Percentiles rank a stretch among this genome's conserved stretches.
Conservation (phyloP, 2,888 invertebrate species). For the Brachyopa scutellaris region DNA sequence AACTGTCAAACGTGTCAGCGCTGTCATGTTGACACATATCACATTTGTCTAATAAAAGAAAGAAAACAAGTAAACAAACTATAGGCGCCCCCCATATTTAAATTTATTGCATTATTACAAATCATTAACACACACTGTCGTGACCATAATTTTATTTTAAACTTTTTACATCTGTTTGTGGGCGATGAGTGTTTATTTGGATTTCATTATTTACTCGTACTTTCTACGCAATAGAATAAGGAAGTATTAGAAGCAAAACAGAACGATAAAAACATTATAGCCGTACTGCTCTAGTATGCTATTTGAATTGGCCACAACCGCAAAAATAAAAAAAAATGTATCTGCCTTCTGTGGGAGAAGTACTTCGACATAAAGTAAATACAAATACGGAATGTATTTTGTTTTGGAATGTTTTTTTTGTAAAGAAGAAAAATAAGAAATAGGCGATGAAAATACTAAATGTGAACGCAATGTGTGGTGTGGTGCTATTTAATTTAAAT, state of each 20-base stretch:
- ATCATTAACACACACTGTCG: conserved; percentile 46
- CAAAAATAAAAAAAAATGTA: conserved; percentile 8
- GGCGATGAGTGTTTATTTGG: conserved; percentile 36
- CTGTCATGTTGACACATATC: conserved; percentile 35
- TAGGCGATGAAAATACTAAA: conserved; percentile 15
- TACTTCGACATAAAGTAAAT: conserved; percentile 22
- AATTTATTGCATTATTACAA: conserved; percentile 56
- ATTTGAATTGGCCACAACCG: too few relatives aligned
- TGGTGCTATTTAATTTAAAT: conserved; percentile 10
- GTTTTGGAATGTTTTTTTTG: too few relatives aligned
- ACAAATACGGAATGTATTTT: conserved; percentile 5
- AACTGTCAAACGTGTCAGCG: conserved; percentile 34
- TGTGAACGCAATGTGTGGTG: conserved; percentile 6
- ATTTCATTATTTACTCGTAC: conserved; percentile 38
- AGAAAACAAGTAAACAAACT: conserved; percentile 1
- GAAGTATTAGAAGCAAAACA: background rate
- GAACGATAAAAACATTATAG: too few relatives aligned
- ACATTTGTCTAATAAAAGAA: conserved; percentile 2
- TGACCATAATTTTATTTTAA: conserved; percentile 42
- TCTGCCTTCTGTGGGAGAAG: conserved; percentile 1
- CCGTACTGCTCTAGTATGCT: too few relatives aligned
- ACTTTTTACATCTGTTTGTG: conserved; percentile 44
- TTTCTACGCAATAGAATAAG: conserved; percentile 25
- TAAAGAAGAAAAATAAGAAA: conserved; percentile 6
- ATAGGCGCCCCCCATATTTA: conserved; percentile 36